Evolutionary conservation across 37 sponge, comb jelly and placozoan genomes (phyloP).

Genomic region (Beroe ovata): DNA sequence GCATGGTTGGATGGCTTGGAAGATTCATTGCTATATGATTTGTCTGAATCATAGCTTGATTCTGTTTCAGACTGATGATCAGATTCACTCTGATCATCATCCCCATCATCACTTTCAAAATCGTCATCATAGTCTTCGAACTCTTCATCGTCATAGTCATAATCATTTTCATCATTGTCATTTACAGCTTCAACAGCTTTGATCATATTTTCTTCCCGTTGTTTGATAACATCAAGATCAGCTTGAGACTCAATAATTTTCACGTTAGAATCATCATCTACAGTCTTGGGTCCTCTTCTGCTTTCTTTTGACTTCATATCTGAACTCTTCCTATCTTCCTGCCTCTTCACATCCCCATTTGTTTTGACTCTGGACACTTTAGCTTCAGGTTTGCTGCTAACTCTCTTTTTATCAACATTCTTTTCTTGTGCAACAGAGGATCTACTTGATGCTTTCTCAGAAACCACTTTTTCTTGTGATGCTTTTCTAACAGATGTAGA

Average conservation of each 20-base stretch:
- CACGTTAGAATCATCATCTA: background rate
- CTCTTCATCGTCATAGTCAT: conserved; percentile 51
- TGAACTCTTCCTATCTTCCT: background rate
- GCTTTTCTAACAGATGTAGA: background rate
- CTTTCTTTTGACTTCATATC: background rate
- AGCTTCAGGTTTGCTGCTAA: background rate
- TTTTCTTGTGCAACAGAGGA: background rate
- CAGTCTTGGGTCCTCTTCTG: background rate
- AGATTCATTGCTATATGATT: background rate
- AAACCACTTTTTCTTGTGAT: background rate
- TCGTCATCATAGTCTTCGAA: conserved; percentile 59
- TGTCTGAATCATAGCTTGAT: background rate
- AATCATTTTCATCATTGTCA: conserved; percentile 29
- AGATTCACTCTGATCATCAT: conserved; percentile 9
- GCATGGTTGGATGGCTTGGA: background rate
- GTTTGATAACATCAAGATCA: background rate
- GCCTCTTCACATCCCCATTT: background rate
- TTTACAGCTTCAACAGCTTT: background rate
- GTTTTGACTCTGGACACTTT: background rate
- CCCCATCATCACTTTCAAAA: conserved; percentile 44
- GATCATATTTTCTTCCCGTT: conserved; percentile 23
- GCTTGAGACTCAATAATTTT: background rate
- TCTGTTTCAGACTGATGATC: background rate
- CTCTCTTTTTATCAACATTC: background rate
- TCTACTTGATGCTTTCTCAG: background rate